A percentile compares a stretch with the other conserved stretches of the same genome.
These are phyloP conservation scores for Oryctolagus cuniculus DNA, from an alignment of 2,113 vertebrate genomes.

Conservation along the genomic window DNA sequence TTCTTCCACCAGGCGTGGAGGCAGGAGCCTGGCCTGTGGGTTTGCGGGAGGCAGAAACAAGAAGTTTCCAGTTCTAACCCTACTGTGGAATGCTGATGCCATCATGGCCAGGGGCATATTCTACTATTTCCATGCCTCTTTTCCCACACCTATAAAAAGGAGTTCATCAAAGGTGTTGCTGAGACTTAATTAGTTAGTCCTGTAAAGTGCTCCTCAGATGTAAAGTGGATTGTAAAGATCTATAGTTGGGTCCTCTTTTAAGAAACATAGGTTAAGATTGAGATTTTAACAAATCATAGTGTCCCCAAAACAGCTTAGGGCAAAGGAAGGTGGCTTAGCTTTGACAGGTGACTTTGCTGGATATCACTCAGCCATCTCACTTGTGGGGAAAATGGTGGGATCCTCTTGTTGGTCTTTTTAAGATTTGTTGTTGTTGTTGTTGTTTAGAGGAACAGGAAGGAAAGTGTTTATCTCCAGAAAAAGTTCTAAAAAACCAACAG, in stretches of 20 bases:
- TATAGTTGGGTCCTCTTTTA: slow-evolving; percentile 49
- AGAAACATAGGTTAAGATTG: slow-evolving; percentile 64
- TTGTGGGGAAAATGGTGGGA: background rate
- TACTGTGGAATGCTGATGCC: slow-evolving; percentile 44
- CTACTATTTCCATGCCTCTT: slow-evolving; percentile 48
- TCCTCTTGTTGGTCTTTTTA: background rate
- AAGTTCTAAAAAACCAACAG: background rate
- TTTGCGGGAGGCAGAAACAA: slow-evolving; percentile 40
- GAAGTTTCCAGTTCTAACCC: slow-evolving; percentile 41
- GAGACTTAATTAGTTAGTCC: slow-evolving; percentile 76
- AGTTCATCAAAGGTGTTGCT: slow-evolving; percentile 78
- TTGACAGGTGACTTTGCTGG: slow-evolving; percentile 32
- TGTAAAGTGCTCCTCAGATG: slow-evolving; percentile 76
- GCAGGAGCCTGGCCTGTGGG: background rate
- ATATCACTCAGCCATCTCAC: background rate
- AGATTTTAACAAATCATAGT: slow-evolving; percentile 66
- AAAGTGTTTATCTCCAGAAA: background rate
- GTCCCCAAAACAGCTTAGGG: slow-evolving; percentile 61
- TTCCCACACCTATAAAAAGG: slow-evolving; percentile 81
- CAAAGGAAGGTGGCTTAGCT: slow-evolving; percentile 78
- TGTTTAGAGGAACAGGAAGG: background rate
- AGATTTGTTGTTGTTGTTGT: background rate
- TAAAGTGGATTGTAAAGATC: slow-evolving; percentile 72
- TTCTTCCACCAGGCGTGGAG: background rate
- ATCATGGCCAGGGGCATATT: slow-evolving; percentile 65